Evolutionary conservation across 2,797 vertebrate genomes (phyloP), one percentile per base, ranked within the genome.

Genomic region (Diceros bicornis): DNA sequence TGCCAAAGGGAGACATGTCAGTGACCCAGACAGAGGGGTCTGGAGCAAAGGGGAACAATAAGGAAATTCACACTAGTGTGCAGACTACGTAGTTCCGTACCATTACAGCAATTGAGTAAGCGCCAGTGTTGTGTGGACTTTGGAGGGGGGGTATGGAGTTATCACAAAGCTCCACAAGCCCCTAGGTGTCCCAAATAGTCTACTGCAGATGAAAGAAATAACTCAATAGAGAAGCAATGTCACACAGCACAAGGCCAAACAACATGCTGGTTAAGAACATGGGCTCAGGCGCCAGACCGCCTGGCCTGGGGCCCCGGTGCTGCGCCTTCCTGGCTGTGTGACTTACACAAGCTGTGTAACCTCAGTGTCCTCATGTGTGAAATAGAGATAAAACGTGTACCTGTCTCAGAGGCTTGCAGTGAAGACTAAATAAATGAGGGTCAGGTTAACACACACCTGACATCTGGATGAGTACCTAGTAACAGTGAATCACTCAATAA

Each of bases 321-420:
- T 16, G 3, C 6, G 57, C 64, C 69, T 47, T 83, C 18, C 75
- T 32, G 87, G 13, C 25, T 79, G 9, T 79, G 55, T 77, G 68
- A 72, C 64, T 47, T 89, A 72, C 71, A 71, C 11, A 74, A 57
- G 12, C 16, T 81, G 59, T 69, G 41, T 37, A 77, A 29, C 44
- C 72, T 75, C 47, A 79, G n/a, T 91, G 89, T 89, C 84, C 57
- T 94, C 25, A 41, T n/a, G 78, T 69, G 64, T 57, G 86, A 95
- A 91, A 66, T 4, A 69, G 32, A 44, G 25, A 32, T 59, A 68
- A 84, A 88, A 87, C 14, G 7, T 61, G 37, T 7, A 55, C 13
- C 7, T 47, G 17, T 34, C 37, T 91, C 71, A 64, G 71, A 87
- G 64, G 85, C 12, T 74, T 82, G 29, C 52, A n/a, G 37, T 52